Conservation (phyloP, 2,888 invertebrate species). For the Dendrolimus houi region DNA sequence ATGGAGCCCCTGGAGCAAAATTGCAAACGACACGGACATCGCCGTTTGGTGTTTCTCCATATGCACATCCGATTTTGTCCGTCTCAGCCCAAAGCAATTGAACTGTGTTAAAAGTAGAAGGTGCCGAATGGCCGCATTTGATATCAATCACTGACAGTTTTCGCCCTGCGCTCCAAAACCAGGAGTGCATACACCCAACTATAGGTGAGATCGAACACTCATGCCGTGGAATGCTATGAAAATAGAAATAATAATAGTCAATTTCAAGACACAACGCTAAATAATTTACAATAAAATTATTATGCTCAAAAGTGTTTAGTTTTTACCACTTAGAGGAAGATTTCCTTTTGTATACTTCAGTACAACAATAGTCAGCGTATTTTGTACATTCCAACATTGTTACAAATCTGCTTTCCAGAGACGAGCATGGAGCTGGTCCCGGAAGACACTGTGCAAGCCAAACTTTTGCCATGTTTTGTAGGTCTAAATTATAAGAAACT, state of each 20-base stretch:
- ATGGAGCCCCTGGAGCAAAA: conserved; percentile 61
- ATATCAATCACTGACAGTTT: conserved; percentile 39
- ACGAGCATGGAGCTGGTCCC: conserved; percentile 54
- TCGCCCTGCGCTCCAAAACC: conserved; percentile 49
- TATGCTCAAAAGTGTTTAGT: not conserved
- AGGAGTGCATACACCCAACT: conserved; percentile 54
- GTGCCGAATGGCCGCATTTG: conserved; percentile 44
- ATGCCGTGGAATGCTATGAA: conserved; percentile 41
- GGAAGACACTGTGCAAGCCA: conserved; percentile 63
- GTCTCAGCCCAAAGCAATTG: conserved; percentile 61
- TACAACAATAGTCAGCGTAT: conserved; percentile 44
- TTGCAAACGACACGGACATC: conserved; percentile 56
- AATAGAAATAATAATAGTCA: conserved; percentile 1
- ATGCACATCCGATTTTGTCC: conserved; percentile 59
- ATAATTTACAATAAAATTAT: not conserved
- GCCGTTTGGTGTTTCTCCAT: conserved; percentile 32
- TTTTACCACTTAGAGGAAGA: conserved; percentile 35
- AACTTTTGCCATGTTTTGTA: conserved; percentile 48
- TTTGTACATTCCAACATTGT: conserved; percentile 60
- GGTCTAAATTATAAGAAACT: conserved; percentile 53
- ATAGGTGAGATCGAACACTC: conserved; percentile 53
- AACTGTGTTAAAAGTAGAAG: conserved; percentile 40
- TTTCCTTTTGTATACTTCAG: conserved; percentile 17
- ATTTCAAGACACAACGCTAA: not conserved
- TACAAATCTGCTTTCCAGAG: conserved; percentile 44